Base-by-base conservation (phyloP, 2,797 vertebrate genomes). In the Natrix natrix region DNA sequence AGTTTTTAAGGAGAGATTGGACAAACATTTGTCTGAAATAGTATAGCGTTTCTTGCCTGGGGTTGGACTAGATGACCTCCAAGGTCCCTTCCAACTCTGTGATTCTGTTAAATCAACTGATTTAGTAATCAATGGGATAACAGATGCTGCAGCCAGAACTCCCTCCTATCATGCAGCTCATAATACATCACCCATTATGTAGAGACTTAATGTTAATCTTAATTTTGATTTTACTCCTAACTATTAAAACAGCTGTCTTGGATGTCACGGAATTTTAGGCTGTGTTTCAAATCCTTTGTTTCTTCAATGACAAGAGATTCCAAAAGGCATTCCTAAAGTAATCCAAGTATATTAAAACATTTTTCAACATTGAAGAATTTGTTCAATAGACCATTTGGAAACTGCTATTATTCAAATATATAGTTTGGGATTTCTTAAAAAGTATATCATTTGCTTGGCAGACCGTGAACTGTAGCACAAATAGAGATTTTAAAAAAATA, bases 361-460 rank as follows among this genome's bases (percentile, higher is more conserved):
- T 91, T 94, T 37, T 86, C 86, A 20, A 92, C 91, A 91, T 83
- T 56, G 89, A 24, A 57, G 6, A 56, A 93, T 69, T 91, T 92
- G 83, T 56, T 92, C 87, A 87, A 86, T 0, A 91, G 8, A 94
- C 32, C 56, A 88, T 89, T 87, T 92, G 43, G 43, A 96, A 94
- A 14, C 4, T 95, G 5, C 14, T 92, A 69, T 69, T 0, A 66
- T 96, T 95, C 37, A 54, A 94, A 88, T 22, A 28, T 10, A 92
- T 48, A 78, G 92, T 95, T 94, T 87, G 2, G 90, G 32, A 90
- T 0, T 93, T 94, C 14, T 94, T 94, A 92, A 94, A 43, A 91
- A 69, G 0, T 13, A 0, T 74, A 88, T 54, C 89, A 52, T 89
- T 95, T 90, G 93, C 94, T 94, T 90, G 90, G 92, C 93, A 94